Evolutionary conservation across 37 sponge, comb jelly and placozoan genomes (phyloP).

Genomic region (Corticium candelabrum): DNA sequence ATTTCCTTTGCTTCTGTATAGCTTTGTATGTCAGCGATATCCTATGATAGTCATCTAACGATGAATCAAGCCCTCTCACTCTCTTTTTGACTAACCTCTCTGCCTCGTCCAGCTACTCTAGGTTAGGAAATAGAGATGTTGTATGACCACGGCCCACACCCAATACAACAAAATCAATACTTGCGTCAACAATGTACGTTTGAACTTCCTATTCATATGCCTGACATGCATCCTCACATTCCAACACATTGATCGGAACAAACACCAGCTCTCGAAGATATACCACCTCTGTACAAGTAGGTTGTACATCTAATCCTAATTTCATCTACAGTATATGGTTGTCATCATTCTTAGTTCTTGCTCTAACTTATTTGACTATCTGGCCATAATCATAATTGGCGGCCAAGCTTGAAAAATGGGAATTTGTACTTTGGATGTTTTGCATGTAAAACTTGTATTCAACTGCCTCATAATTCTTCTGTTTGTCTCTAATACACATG

Average conservation of each 20-base stretch:
- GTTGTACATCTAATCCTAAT: no score
- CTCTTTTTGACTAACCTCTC: not conserved
- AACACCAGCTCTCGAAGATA: no score
- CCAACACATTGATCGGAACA: slow-evolving; percentile 12
- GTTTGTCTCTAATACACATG: no score
- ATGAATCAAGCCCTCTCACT: not conserved
- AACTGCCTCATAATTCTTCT: no score
- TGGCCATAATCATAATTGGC: no score
- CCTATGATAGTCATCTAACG: slow-evolving; percentile 21
- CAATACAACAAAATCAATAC: slow-evolving; percentile 42
- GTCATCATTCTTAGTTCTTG: no score
- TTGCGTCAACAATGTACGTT: not conserved
- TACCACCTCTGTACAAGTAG: no score
- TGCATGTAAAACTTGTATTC: no score
- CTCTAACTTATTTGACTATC: no score
- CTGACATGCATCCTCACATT: slow-evolving; percentile 18
- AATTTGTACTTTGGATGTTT: no score
- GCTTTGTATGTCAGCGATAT: slow-evolving; percentile 34
- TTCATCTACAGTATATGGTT: no score
- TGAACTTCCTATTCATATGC: slow-evolving; percentile 1
- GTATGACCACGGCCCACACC: slow-evolving; percentile 63
- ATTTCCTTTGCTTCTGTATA: slow-evolving; percentile 15
- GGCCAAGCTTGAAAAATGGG: no score
- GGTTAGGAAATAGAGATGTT: slow-evolving; percentile 51
- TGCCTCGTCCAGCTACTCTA: not conserved